Evolutionary conservation across 2,888 invertebrate species (phyloP).

Genomic region (Ectemnius continuus): DNA sequence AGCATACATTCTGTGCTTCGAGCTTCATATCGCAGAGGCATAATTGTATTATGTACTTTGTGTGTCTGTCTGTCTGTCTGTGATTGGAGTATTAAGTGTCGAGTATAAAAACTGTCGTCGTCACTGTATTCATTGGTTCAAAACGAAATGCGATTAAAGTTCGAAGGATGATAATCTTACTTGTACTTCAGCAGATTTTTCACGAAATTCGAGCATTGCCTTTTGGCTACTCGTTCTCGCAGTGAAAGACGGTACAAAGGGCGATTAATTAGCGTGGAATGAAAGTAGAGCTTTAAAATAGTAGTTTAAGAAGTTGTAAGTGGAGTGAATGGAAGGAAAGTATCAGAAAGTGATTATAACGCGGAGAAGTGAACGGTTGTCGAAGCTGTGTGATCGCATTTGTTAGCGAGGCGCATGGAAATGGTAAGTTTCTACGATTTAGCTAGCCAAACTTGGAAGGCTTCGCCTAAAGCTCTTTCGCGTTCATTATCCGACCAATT

Average conservation of each 20-base stretch:
- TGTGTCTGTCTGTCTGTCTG: no score
- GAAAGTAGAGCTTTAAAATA: no score
- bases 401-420: neutral
- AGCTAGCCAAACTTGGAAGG: no score
- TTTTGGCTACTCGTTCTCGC: conserved; percentile 38
- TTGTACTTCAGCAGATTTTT: conserved; percentile 22
- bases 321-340: no score
- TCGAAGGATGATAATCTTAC: neutral
- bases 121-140: conserved; percentile 13
- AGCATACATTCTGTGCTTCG: conserved; percentile 32
- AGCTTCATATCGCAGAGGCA: conserved; percentile 7
- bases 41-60: neutral
- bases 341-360: conserved; percentile 18
- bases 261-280: no score
- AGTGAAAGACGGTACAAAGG: neutral
- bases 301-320: no score
- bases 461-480: no score
- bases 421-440: no score
- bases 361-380: conserved; percentile 16
- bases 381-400: conserved; percentile 21
- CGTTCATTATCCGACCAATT: no score
- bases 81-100: conserved; percentile 13
- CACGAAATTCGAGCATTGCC: conserved; percentile 51
- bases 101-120: conserved; percentile 32
- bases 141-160: no score